These are phyloP conservation scores for Peribatodes rhomboidaria DNA, from an alignment of 2,888 invertebrate species.

Conservation along the genomic window DNA sequence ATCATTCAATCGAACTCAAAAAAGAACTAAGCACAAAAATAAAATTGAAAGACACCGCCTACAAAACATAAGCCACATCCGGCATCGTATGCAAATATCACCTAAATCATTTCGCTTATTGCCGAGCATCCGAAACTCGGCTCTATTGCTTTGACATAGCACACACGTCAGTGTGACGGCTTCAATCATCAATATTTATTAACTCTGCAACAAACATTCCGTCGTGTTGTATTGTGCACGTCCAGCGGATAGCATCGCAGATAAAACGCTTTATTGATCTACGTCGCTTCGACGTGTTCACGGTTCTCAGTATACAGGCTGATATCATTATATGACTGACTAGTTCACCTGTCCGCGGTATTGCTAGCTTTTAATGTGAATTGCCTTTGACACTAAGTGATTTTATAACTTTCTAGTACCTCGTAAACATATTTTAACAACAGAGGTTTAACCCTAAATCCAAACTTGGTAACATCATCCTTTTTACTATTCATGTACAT, in stretches of 20 bases:
- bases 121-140: background rate
- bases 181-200: constrained; percentile 17
- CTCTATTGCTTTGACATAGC: background rate
- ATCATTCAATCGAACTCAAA: background rate
- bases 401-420: no score
- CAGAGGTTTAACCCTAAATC: no score
- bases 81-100: constrained; percentile 14
- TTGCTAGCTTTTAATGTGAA: no score
- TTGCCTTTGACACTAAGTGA: no score
- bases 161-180: background rate
- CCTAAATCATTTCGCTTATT: background rate
- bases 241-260: constrained; percentile 24
- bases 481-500: no score
- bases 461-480: no score
- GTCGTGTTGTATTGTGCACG: constrained; percentile 26
- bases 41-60: constrained; percentile 1
- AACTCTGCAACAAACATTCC: constrained; percentile 9
- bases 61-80: constrained; percentile 5
- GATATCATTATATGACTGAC: no score
- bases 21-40: background rate
- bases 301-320: background rate
- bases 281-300: background rate
- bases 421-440: no score
- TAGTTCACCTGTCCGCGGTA: no score
- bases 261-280: constrained; percentile 32